A percentile compares a stretch with the other conserved stretches of the same genome.
Conservation (phyloP, 2,113 vertebrate genomes). For the Columba livia region DNA sequence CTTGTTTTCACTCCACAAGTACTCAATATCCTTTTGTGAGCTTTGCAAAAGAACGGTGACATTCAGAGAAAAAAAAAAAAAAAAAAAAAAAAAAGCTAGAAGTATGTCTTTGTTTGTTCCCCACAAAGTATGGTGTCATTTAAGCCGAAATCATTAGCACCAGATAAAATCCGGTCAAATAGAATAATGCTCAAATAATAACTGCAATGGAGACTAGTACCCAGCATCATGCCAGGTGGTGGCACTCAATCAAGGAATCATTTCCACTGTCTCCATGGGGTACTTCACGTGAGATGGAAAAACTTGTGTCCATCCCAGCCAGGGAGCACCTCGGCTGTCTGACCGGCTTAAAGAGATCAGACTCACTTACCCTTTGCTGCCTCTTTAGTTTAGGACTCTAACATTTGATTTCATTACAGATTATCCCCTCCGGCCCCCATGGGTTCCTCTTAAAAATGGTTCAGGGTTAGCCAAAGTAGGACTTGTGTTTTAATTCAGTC, state of each 20-base stretch:
- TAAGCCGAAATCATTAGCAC: not conserved
- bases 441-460: not conserved
- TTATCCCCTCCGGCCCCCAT: accelerated
- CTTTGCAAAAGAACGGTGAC: not conserved
- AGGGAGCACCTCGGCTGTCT: not conserved
- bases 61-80: not conserved
- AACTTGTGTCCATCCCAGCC: not conserved
- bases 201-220: not conserved
- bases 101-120: not conserved
- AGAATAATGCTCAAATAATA: not conserved
- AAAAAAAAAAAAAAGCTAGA: not conserved
- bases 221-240: not conserved
- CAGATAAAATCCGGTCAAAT: not conserved
- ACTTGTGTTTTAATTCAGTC: not conserved
- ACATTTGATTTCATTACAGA: not conserved
- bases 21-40: accelerated
- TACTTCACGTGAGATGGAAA: not conserved
- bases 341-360: not conserved
- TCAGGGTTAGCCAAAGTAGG: not conserved
- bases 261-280: not conserved
- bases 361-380: not conserved
- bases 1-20: not conserved
- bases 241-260: not conserved
- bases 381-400: accelerated
- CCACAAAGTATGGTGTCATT: not conserved